Evolutionary conservation across 2,888 invertebrate genomes (phyloP).

Genomic region (Tipula confusa): DNA sequence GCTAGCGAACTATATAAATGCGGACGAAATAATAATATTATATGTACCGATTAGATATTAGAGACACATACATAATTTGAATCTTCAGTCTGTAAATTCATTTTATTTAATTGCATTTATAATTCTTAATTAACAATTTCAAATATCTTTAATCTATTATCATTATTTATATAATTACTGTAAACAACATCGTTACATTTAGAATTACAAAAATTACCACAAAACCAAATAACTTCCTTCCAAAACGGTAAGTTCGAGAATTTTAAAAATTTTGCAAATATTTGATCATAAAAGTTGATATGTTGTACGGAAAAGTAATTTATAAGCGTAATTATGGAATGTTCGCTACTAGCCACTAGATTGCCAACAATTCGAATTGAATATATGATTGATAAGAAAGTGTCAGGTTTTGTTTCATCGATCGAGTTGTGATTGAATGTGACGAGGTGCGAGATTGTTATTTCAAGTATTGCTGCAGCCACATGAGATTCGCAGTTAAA

Average conservation of each 20-base stretch:
- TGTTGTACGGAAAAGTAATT: not conserved
- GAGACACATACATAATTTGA: no score
- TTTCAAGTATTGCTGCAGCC: not conserved
- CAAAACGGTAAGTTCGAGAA: conserved; percentile 27
- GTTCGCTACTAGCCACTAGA: conserved; percentile 21
- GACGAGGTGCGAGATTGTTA: not conserved
- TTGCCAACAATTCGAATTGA: conserved; percentile 33
- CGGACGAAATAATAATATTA: no score
- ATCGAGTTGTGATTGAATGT: not conserved
- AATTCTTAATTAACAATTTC: not conserved
- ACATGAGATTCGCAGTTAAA: not conserved
- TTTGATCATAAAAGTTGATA: conserved; percentile 25
- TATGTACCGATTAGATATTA: no score
- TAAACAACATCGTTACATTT: not conserved
- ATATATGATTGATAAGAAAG: conserved; percentile 30
- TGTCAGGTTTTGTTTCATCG: not conserved
- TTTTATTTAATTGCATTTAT: not conserved
- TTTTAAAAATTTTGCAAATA: conserved; percentile 31
- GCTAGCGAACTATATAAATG: no score
- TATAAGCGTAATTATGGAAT: not conserved
- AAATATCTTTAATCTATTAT: conserved; percentile 7
- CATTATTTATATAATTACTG: not conserved
- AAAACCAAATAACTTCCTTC: conserved; percentile 34
- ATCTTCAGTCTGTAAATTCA: not conserved
- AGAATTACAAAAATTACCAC: conserved; percentile 31